Conservation (phyloP, 1,140 invertebrate species). For the Thrips palmi region DNA sequence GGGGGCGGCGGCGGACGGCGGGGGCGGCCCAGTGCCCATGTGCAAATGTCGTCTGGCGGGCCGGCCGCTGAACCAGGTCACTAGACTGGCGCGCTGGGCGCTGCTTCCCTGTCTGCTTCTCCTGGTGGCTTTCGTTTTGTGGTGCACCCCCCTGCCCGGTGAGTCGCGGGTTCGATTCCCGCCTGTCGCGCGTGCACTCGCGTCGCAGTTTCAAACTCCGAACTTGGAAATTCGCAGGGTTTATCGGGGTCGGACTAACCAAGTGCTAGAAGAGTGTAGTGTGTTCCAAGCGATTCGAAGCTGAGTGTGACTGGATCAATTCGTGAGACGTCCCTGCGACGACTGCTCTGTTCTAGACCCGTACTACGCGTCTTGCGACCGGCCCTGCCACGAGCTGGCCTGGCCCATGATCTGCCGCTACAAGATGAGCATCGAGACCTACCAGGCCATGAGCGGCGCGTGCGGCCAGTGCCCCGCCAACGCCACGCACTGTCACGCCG, state of each 20-base stretch:
- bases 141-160: conserved; percentile 18
- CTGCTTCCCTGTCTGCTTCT: conserved; percentile 14
- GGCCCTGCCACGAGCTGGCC: conserved; percentile 53
- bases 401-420: conserved; percentile 63
- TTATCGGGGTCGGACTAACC: not conserved
- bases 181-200: not conserved
- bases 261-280: not conserved
- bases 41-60: not conserved
- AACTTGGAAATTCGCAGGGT: not conserved
- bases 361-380: conserved; percentile 46
- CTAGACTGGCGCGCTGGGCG: conserved; percentile 13
- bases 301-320: not conserved
- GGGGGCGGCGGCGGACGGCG: too few relatives aligned
- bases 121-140: conserved; percentile 16
- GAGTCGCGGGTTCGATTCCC: conserved; percentile 8
- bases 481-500: conserved; percentile 32
- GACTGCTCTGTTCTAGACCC: conserved; percentile 37
- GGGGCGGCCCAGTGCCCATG: not conserved
- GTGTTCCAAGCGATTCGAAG: not conserved
- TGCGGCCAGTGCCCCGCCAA: conserved; percentile 47
- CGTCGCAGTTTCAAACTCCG: not conserved
- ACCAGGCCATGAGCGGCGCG: conserved; percentile 37
- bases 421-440: conserved; percentile 47
- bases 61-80: conserved; percentile 6
- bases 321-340: conserved; percentile 2